Evolutionary conservation across 2,888 invertebrate genomes (phyloP), one percentile per base, ranked within the genome.

Genomic region (Mythimna ferrago): DNA sequence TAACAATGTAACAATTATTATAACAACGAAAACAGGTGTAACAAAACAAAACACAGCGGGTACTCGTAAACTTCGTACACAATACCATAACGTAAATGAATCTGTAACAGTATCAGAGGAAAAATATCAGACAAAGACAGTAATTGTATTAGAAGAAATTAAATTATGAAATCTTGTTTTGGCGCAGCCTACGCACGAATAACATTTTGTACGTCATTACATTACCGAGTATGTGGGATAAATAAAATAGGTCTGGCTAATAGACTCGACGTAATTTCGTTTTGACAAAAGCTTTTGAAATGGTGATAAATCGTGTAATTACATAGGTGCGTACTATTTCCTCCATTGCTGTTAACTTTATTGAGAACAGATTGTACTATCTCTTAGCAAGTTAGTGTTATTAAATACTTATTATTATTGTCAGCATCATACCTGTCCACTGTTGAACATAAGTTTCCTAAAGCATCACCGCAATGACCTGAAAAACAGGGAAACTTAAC

Each of bases 91-190:
- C 11, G 14, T 61, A 56, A 66, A 80, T 64, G n/a, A 60, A 73
- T 65, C 26, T 66, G 19, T 76, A 65, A 66, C 41, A 62, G 32
- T 51, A 51, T 65, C 60, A 63, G 35, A 51, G 19, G 26, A 68
- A 74, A 66, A 70, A 70, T 69, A 69, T 38, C 56, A 75, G 56
- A 67, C 63, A 58, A 48, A 75, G 56, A 67, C 63, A 58, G 16
- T 70, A 56, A 77, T 54, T 56, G 53, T 66, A 57, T 62, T 44
- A 66, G 54, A 61, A 67, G 35, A 76, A 71, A 86, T 86, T 68
- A 67, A 74, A 71, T 86, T 86, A 86, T 71, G 74, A 71, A 69
- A 62, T 65, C 63, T 82, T 84, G 82, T 78, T 82, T 71, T 69
- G 53, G 41, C 57, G 60, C 41, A 73, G 75, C 73, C 48, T 70